phyloP scores from a whole-genome alignment of 2,888 invertebrate species.

The Cephus nigrinus region DNA sequence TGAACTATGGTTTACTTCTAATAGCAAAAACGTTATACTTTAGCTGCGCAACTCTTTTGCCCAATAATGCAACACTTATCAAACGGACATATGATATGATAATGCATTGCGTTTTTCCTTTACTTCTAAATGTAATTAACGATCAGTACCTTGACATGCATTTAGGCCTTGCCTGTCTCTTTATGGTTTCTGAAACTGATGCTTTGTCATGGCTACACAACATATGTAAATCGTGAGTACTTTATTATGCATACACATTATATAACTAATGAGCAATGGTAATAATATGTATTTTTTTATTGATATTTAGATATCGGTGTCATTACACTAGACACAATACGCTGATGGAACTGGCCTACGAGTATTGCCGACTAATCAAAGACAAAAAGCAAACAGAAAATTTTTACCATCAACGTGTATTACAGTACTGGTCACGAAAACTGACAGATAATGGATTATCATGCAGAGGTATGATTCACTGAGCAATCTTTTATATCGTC shows the following conservation, averaged over 20 bases:
- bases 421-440: slow-evolving; percentile 56
- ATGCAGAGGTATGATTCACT: slow-evolving; percentile 45
- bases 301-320: slow-evolving; percentile 21
- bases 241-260: slow-evolving; percentile 14
- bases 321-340: slow-evolving; percentile 43
- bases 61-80: slow-evolving; percentile 26
- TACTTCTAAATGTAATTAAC: slow-evolving; percentile 61
- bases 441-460: slow-evolving; percentile 54
- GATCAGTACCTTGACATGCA: slow-evolving; percentile 57
- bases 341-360: slow-evolving; percentile 48
- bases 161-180: slow-evolving; percentile 58
- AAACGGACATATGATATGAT: slow-evolving; percentile 44
- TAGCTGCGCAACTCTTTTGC: slow-evolving; percentile 15
- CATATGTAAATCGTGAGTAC: slow-evolving; percentile 32
- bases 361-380: slow-evolving; percentile 46
- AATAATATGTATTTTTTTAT: neutral
- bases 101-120: slow-evolving; percentile 41
- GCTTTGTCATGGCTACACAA: slow-evolving; percentile 45
- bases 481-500: neutral
- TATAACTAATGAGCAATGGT: slow-evolving; percentile 9
- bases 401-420: slow-evolving; percentile 41
- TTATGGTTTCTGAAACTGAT: slow-evolving; percentile 48
- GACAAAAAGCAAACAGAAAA: slow-evolving; percentile 29
- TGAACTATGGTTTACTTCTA: slow-evolving; percentile 44
- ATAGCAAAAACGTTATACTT: slow-evolving; percentile 45